These are phyloP conservation scores for Colossoma macropomum DNA, from an alignment of 2,113 vertebrate species.

Conservation along the genomic window DNA sequence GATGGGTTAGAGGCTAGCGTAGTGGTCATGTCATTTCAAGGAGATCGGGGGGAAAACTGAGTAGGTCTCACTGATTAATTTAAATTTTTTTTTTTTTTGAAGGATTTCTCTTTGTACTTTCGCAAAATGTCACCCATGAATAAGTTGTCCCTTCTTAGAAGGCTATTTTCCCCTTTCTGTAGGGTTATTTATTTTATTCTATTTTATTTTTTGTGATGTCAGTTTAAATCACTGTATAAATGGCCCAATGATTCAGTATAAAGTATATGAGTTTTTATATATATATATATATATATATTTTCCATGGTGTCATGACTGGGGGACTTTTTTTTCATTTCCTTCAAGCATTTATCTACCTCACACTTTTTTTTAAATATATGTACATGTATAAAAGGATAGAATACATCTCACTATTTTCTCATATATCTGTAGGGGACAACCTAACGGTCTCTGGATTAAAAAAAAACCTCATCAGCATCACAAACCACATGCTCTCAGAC, in stretches of 20 bases:
- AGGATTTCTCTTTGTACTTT: slow-evolving; percentile 67
- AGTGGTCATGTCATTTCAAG: slow-evolving; percentile 64
- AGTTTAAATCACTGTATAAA: slow-evolving; percentile 81
- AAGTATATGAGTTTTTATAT: slow-evolving; percentile 67
- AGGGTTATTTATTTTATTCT: slow-evolving; percentile 78
- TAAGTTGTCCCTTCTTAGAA: slow-evolving; percentile 56
- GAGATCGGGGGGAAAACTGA: slow-evolving; percentile 53
- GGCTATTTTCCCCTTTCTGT: slow-evolving; percentile 56
- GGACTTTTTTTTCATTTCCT: slow-evolving; percentile 61
- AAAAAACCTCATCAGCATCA: slow-evolving; percentile 59
- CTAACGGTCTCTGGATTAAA: slow-evolving; percentile 44
- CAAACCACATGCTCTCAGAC: slow-evolving; percentile 61
- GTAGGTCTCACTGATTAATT: slow-evolving; percentile 63
- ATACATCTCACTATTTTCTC: slow-evolving; percentile 69
- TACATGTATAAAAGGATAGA: slow-evolving; percentile 63
- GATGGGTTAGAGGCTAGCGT: slow-evolving; percentile 67
- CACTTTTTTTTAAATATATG: slow-evolving; percentile 67
- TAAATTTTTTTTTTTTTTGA: slow-evolving; percentile 66
- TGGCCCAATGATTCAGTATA: slow-evolving; percentile 76
- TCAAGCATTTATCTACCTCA: slow-evolving; percentile 79
- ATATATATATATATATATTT: slow-evolving; percentile 65
- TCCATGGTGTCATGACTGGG: slow-evolving; percentile 75
- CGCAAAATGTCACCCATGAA: slow-evolving; percentile 29
- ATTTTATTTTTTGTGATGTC: slow-evolving; percentile 67
- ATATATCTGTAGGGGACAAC: slow-evolving; percentile 57